Base-by-base conservation (phyloP, 2,888 invertebrate species). In the Sinopyrophorus schimmeli region DNA sequence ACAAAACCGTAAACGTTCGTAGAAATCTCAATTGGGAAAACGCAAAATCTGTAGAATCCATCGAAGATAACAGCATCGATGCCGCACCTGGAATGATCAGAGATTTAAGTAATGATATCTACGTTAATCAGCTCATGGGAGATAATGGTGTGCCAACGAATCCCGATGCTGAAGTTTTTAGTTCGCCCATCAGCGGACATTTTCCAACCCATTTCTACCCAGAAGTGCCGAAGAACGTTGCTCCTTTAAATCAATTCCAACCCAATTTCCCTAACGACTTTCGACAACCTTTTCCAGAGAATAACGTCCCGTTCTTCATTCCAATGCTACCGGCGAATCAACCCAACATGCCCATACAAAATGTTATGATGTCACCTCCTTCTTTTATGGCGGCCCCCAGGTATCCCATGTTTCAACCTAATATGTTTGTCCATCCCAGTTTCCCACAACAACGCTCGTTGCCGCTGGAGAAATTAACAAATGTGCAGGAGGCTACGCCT, bases 101-200 rank as follows among this genome's bases (percentile, higher is more conserved):
- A 28, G 61, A 60, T 54, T 44, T 62, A 18, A 52, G 50, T 31
- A 55, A 54, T 20, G 62, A 62, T 20, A 62, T 59, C 5, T 37
- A 53, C 10, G 57, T 62, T 4, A 62, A 62, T 38, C 52, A 58
- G 9, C 43, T 58, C 17, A 17, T 58, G 47, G 38, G 30, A 5
- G 47, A 47, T 24, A 59, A 62, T 5, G 67, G 65, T 3, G 62
- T 58, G n/a, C 60, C 61, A 11, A 49, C 39, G 3, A 66, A 71
- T 58, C 69, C 71, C 1, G 69, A 71, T 55, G 70, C 70, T 0
- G 71, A 71, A 54, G 56, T 68, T 16, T 59, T 67, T 43, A 52
- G 60, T 16, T 14, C 18, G 10, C n/a, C n/a, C n/a, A 9, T 18
- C 5, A 14, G 17, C 11, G 37, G 23, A 5, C 17, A 16, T 10